Evolutionary conservation across 2,888 invertebrate species (phyloP).

Genomic region (Isotomurus palustris): DNA sequence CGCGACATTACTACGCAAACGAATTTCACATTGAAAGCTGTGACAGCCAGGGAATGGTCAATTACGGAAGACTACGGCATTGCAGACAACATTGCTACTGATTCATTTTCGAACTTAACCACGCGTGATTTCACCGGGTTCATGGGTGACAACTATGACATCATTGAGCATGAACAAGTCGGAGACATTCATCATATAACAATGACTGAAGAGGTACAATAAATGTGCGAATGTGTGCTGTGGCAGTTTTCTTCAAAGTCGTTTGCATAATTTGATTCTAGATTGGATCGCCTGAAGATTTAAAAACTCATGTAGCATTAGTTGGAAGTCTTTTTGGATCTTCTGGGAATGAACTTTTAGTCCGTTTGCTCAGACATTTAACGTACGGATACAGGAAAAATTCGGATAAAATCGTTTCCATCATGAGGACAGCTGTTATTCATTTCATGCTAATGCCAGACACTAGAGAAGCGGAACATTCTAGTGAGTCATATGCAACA

Average conservation of each 20-base stretch:
- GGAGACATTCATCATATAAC: constrained; percentile 30
- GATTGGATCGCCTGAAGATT: constrained; percentile 72
- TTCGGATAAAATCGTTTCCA: constrained; percentile 60
- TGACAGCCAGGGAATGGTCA: constrained; percentile 49
- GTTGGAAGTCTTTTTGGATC: constrained; percentile 80
- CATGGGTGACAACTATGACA: constrained; percentile 35
- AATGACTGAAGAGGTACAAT: constrained; percentile 36
- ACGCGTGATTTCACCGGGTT: constrained; percentile 27
- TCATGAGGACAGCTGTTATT: constrained; percentile 68
- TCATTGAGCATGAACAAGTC: constrained; percentile 34
- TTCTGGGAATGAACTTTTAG: constrained; percentile 73
- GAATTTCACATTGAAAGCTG: constrained; percentile 51
- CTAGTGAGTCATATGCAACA: too few relatives aligned
- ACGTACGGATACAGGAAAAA: constrained; percentile 65
- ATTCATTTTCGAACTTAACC: constrained; percentile 54
- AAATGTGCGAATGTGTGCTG: too few relatives aligned
- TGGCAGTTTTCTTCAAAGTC: background rate
- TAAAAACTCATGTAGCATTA: constrained; percentile 76
- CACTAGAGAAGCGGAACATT: background rate
- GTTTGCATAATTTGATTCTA: constrained; percentile 48
- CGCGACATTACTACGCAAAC: constrained; percentile 52
- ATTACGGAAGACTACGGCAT: constrained; percentile 50
- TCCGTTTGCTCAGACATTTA: constrained; percentile 78
- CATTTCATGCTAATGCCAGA: constrained; percentile 56
- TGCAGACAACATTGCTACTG: constrained; percentile 53